These are phyloP conservation scores for Hyles lineata DNA, from an alignment of 2,888 invertebrate genomes.

Conservation along the genomic window DNA sequence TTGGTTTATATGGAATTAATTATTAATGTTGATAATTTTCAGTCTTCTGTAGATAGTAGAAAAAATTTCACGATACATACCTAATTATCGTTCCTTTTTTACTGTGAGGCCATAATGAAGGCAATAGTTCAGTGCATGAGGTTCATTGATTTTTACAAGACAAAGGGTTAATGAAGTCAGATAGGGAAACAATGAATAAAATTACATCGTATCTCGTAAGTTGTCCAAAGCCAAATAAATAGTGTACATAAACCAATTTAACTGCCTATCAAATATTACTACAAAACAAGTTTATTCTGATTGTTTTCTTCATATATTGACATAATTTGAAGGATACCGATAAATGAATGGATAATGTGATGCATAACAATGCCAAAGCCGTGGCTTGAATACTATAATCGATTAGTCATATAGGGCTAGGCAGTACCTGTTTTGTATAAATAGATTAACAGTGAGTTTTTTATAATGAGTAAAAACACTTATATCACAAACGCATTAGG, in stretches of 20 bases:
- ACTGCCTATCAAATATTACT: neutral
- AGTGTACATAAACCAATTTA: slow-evolving; percentile 19
- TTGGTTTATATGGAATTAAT: too few species aligned
- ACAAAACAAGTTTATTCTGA: neutral
- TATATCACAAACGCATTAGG: too few species aligned
- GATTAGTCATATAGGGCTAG: neutral
- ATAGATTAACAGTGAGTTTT: too few species aligned
- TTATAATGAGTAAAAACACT: too few species aligned
- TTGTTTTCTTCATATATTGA: neutral
- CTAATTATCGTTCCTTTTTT: too few species aligned
- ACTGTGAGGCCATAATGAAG: too few species aligned
- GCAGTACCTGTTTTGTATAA: too few species aligned
- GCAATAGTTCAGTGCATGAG: too few species aligned
- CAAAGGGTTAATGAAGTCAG: slow-evolving; percentile 4
- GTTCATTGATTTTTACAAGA: neutral
- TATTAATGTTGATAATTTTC: too few species aligned
- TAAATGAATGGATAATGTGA: neutral
- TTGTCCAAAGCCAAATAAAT: slow-evolving; percentile 18
- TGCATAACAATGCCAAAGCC: neutral
- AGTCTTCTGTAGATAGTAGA: too few species aligned
- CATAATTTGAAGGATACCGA: neutral
- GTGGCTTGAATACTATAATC: neutral
- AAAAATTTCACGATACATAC: too few species aligned
- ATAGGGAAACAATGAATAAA: slow-evolving; percentile 15
- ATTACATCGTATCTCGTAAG: neutral